A percentile compares a stretch with the other conserved stretches of the same genome.
Conservation (phyloP, 1,140 invertebrate species). For the Solenopsis invicta region DNA sequence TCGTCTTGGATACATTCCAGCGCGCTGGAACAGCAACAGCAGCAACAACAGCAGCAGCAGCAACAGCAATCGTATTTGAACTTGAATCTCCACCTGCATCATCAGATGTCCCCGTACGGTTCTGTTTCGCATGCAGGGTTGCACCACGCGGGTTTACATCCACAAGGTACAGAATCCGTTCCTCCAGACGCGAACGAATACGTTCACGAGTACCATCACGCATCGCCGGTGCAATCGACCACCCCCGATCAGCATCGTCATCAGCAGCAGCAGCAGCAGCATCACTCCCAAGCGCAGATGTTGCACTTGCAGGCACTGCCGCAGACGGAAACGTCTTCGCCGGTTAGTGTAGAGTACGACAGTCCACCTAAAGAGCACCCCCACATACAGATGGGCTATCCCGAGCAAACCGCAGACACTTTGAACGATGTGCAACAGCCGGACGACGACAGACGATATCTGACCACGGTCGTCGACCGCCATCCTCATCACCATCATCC, state of each 20-base stretch:
- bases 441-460: constrained; percentile 79
- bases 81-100: constrained; percentile 85
- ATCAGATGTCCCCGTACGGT: constrained; percentile 82
- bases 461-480: constrained; percentile 78
- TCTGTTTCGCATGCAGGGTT: constrained; percentile 69
- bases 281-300: constrained; percentile 75
- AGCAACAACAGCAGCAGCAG: constrained; percentile 79
- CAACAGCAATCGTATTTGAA: constrained; percentile 85
- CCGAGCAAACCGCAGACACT: constrained; percentile 75
- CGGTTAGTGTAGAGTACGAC: constrained; percentile 79
- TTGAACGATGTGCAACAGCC: constrained; percentile 76
- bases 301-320: constrained; percentile 76
- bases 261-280: constrained; percentile 63
- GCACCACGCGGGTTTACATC: constrained; percentile 76
- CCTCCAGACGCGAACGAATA: constrained; percentile 72
- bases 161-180: constrained; percentile 66
- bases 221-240: constrained; percentile 70
- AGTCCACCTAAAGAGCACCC: constrained; percentile 79
- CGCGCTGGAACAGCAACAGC: constrained; percentile 80
- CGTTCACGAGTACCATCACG: constrained; percentile 79
- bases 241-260: constrained; percentile 77
- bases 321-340: constrained; percentile 76
- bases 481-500: constrained; percentile 79
- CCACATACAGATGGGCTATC: constrained; percentile 75
- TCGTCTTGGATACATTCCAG: constrained; percentile 83